These are phyloP conservation scores for Diadophis punctatus DNA, from an alignment of 2,113 vertebrate genomes.

Conservation along the genomic window DNA sequence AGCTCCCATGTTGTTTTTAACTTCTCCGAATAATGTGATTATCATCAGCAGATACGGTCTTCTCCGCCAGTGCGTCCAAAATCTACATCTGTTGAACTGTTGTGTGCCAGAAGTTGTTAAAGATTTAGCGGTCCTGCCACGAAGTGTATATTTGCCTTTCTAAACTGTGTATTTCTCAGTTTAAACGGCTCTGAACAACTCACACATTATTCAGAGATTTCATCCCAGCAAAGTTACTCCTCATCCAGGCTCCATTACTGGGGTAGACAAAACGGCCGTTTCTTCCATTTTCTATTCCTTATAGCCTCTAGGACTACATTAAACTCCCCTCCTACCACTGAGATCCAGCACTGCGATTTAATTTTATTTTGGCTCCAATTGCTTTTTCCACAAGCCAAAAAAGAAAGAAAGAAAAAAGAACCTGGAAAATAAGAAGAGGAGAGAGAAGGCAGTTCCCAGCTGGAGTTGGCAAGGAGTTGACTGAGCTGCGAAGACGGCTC, in stretches of 20 bases:
- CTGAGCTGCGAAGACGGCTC: background rate
- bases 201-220: background rate
- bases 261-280: background rate
- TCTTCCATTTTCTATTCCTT: background rate
- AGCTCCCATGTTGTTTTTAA: background rate
- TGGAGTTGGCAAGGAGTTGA: background rate
- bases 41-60: background rate
- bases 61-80: background rate
- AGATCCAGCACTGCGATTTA: background rate
- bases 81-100: background rate
- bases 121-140: background rate
- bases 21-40: background rate
- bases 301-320: background rate
- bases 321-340: background rate
- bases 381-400: conserved; percentile 10
- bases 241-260: background rate
- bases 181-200: background rate
- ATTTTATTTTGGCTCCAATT: background rate
- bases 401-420: too few species aligned
- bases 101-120: background rate
- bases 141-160: background rate
- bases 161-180: background rate
- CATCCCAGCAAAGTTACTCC: background rate
- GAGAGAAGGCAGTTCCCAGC: background rate
- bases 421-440: background rate